Conservation (phyloP, 2,888 invertebrate genomes). For the Leptopilina myrica region DNA sequence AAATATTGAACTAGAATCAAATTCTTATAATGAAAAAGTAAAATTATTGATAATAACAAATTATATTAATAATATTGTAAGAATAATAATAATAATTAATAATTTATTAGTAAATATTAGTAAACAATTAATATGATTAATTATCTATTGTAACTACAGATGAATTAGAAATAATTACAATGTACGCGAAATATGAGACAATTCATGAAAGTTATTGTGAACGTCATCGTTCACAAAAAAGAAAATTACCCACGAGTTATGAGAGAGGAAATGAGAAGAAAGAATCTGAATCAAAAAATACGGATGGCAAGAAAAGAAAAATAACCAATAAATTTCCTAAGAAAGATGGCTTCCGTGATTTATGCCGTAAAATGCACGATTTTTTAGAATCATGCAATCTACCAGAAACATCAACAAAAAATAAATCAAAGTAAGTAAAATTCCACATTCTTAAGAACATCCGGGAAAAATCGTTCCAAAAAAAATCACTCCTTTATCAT, state of each 20-base stretch:
- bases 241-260: background rate
- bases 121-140: too few relatives aligned
- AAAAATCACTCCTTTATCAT: too few relatives aligned
- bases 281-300: background rate
- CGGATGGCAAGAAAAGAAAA: background rate
- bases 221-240: background rate
- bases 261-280: background rate
- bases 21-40: too few relatives aligned
- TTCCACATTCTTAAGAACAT: background rate
- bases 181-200: background rate
- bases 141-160: too few relatives aligned
- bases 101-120: too few relatives aligned
- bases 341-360: constrained; percentile 18
- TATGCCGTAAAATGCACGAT: background rate
- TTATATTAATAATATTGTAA: too few relatives aligned
- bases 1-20: too few relatives aligned
- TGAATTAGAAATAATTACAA: background rate
- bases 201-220: background rate
- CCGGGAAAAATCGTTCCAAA: too few relatives aligned
- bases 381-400: background rate
- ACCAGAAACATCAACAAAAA: background rate
- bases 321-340: background rate
- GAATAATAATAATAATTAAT: too few relatives aligned
- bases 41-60: too few relatives aligned
- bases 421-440: constrained; percentile 4